These are phyloP conservation scores for Coenonympha arcania DNA, from an alignment of 2,888 invertebrate species.

Conservation along the genomic window DNA sequence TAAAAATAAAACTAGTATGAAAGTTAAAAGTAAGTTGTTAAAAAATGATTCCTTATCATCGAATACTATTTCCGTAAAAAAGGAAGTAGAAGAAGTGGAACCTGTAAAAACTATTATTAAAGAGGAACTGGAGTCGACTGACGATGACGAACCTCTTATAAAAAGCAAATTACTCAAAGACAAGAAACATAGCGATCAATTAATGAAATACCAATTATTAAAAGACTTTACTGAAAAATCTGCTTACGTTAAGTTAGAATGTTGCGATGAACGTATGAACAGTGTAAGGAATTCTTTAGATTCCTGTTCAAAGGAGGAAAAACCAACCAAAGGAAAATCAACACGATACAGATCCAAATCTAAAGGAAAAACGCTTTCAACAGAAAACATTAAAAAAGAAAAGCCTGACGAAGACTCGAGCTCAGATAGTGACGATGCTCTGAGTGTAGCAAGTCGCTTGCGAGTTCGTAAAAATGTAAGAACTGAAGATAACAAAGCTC, in stretches of 20 bases:
- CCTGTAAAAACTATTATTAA: constrained; percentile 44
- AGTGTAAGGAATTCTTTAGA: constrained; percentile 57
- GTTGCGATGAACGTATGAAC: constrained; percentile 64
- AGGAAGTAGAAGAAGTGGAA: constrained; percentile 38
- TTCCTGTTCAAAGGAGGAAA: constrained; percentile 48
- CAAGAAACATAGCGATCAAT: constrained; percentile 50
- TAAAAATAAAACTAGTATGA: constrained; percentile 38
- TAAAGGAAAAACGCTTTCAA: constrained; percentile 48
- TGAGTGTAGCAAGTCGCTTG: constrained; percentile 60
- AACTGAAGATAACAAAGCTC: constrained; percentile 52
- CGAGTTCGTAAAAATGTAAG: constrained; percentile 67
- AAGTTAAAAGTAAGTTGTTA: constrained; percentile 40
- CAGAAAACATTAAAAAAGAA: constrained; percentile 53
- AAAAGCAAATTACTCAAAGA: constrained; percentile 63
- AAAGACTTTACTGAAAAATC: constrained; percentile 68
- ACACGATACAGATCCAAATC: constrained; percentile 43
- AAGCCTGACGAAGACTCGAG: constrained; percentile 47
- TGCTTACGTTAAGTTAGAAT: constrained; percentile 66
- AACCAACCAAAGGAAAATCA: constrained; percentile 45
- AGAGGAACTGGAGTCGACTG: constrained; percentile 58
- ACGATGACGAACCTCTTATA: constrained; percentile 63
- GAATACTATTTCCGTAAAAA: constrained; percentile 32
- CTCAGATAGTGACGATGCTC: constrained; percentile 59
- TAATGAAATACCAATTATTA: constrained; percentile 53
- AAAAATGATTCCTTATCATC: constrained; percentile 33